phyloP scores from a whole-genome alignment of 1,140 invertebrate species.

The Macrosteles quadrilineatus region DNA sequence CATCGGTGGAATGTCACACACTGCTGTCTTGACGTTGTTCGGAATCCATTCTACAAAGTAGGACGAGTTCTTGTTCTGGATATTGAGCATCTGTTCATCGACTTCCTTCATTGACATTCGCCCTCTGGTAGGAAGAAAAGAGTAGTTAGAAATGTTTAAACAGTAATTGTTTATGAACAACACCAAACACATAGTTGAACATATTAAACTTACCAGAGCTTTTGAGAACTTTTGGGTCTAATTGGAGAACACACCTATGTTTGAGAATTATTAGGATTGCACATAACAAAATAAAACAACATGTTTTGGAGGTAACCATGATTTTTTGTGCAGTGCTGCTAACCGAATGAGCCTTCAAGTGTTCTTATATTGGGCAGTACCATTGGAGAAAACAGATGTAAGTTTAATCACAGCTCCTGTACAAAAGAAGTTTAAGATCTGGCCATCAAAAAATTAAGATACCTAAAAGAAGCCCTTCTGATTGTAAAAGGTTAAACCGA shows the following conservation, averaged over 20 bases:
- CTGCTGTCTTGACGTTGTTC: slow-evolving; percentile 54
- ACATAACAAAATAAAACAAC: no score
- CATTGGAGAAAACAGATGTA: not conserved
- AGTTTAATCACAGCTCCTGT: not conserved
- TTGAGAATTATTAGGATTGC: no score
- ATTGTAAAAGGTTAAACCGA: not conserved
- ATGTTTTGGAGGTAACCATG: no score
- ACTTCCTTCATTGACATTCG: slow-evolving; percentile 74
- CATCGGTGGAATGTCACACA: slow-evolving; percentile 61
- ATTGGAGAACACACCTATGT: no score
- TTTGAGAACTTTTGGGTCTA: no score
- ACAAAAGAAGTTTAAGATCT: not conserved
- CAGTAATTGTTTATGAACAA: no score
- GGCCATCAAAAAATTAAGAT: not conserved
- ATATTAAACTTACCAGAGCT: no score
- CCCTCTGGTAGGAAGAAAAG: slow-evolving; percentile 52
- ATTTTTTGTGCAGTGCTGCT: no score
- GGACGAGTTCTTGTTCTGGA: slow-evolving; percentile 65
- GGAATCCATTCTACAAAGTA: slow-evolving; percentile 70
- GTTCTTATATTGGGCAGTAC: not conserved
- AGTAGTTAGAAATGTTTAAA: no score
- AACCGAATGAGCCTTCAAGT: no score
- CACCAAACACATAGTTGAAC: no score
- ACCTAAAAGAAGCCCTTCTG: not conserved
- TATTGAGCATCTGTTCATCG: slow-evolving; percentile 71